Evolutionary conservation across 2,797 vertebrate genomes (phyloP), one percentile per base, ranked within the genome.

Genomic region (Gymnoscopelus braueri): DNA sequence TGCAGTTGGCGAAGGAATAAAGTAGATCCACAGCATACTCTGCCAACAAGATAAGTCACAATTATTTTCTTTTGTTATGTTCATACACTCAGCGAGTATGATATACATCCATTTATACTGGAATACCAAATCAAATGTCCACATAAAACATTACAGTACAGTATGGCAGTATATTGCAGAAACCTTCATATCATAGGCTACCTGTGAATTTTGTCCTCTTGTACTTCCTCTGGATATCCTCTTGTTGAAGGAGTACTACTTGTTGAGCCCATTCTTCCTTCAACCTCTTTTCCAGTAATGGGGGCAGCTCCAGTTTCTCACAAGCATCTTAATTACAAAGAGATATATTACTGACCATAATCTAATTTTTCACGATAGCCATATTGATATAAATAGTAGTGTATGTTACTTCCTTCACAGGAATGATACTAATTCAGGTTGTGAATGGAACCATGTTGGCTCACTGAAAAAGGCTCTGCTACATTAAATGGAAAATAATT

Each of bases 11-110:
- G 87, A 99, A 98, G 60, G 83, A 83, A 55, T 96, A 87, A 65
- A 99, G 93, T 79, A 94, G 91, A 80, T 98, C 97, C 48, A 99
- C 77, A 0, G 96, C 95, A 19, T 82, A 74, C 81, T 91, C 98
- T 99, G 84, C 1, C 9, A 49, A 49, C 3, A 52, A 26, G 29
- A 4, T 1, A 0, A 13, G 7, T 11, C n/a, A 51, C n/a, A 51
- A 3, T 50, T 50, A 29, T 29, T 29, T 29, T 29, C 26, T 29
- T 29, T 29, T 29, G 26, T 29, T 4, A 29, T 29, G 26, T 29
- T 29, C 26, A 29, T 29, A 29, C 26, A 29, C 26, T 29, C 26
- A 8, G 13, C 11, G 2, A 48, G 47, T 48, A 50, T 50, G 13
- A 8, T 35, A 35, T 35, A 35, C 32, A 35, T 35, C 32, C 32